These are phyloP conservation scores for Heliopora coerulea DNA, from an alignment of 92 coral and sea anemone species.

Conservation along the genomic window DNA sequence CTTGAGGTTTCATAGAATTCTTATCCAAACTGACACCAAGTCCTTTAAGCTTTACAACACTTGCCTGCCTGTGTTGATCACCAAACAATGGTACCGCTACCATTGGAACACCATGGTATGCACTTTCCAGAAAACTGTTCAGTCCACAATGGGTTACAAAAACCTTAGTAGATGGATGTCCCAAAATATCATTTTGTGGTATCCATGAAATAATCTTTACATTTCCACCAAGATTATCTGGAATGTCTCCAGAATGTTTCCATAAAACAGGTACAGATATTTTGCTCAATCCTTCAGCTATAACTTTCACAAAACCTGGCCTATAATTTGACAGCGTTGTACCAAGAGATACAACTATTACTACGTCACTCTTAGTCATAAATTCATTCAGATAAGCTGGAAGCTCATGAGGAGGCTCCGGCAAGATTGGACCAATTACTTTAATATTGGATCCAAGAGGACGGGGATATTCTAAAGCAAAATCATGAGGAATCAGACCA, in stretches of 20 bases:
- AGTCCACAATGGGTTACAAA: slow-evolving; percentile 84
- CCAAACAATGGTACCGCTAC: slow-evolving; percentile 67
- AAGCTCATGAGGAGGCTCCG: slow-evolving; percentile 62
- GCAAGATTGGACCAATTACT: slow-evolving; percentile 75
- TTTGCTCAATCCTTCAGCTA: slow-evolving; percentile 54
- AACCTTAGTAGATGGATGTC: slow-evolving; percentile 63
- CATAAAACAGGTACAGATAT: slow-evolving; percentile 69
- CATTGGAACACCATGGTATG: slow-evolving; percentile 77
- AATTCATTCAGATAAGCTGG: slow-evolving; percentile 48
- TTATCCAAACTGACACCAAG: slow-evolving; percentile 58
- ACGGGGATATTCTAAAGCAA: slow-evolving; percentile 68
- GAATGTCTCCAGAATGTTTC: slow-evolving; percentile 57
- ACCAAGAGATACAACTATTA: slow-evolving; percentile 50
- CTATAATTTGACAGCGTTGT: slow-evolving; percentile 40
- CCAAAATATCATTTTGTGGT: slow-evolving; percentile 60
- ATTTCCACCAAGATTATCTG: slow-evolving; percentile 50
- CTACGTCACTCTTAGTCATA: slow-evolving; percentile 46
- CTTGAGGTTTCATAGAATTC: slow-evolving; percentile 41
- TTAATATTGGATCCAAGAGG: slow-evolving; percentile 73
- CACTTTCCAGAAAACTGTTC: slow-evolving; percentile 67
- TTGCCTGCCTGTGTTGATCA: slow-evolving; percentile 73
- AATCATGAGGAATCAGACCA: slow-evolving; percentile 67
- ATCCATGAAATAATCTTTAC: slow-evolving; percentile 51
- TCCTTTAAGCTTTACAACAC: slow-evolving; percentile 54
- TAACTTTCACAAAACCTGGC: slow-evolving; percentile 46